A percentile compares a stretch with the other conserved stretches of the same genome.
phyloP scores from a whole-genome alignment of 2,888 invertebrate species.

The Chesias legatella region DNA sequence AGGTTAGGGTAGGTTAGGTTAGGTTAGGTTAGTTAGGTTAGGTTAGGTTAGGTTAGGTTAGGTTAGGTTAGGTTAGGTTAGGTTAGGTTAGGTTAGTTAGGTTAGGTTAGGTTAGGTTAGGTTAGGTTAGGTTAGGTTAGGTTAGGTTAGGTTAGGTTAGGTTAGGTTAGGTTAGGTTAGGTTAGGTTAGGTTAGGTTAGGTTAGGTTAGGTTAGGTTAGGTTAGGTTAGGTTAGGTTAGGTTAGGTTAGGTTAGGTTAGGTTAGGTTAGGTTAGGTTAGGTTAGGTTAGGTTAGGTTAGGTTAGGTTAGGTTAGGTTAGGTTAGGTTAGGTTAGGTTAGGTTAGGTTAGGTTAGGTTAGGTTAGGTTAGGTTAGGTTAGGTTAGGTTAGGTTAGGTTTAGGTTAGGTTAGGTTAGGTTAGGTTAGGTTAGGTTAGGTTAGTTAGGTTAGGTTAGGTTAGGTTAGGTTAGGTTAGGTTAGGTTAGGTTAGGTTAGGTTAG shows the following conservation, averaged over 20 bases:
- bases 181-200: constrained; percentile 22
- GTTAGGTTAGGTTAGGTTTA: constrained; percentile 20
- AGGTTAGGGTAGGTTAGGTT: too few species aligned
- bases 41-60: constrained; percentile 26
- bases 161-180: constrained; percentile 20
- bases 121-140: constrained; percentile 26
- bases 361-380: constrained; percentile 22
- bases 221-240: constrained; percentile 22
- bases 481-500: constrained; percentile 18
- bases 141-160: constrained; percentile 23
- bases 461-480: constrained; percentile 25
- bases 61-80: constrained; percentile 24
- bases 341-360: constrained; percentile 24
- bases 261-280: constrained; percentile 28
- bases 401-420: constrained; percentile 22
- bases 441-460: constrained; percentile 24
- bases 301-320: constrained; percentile 27
- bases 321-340: constrained; percentile 26
- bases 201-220: constrained; percentile 19
- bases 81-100: constrained; percentile 26
- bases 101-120: constrained; percentile 26
- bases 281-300: constrained; percentile 27
- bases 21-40: constrained; percentile 20
- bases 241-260: constrained; percentile 24
- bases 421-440: constrained; percentile 24